Base-by-base conservation (phyloP, 2,888 invertebrate genomes). In the Andrena minutula region DNA sequence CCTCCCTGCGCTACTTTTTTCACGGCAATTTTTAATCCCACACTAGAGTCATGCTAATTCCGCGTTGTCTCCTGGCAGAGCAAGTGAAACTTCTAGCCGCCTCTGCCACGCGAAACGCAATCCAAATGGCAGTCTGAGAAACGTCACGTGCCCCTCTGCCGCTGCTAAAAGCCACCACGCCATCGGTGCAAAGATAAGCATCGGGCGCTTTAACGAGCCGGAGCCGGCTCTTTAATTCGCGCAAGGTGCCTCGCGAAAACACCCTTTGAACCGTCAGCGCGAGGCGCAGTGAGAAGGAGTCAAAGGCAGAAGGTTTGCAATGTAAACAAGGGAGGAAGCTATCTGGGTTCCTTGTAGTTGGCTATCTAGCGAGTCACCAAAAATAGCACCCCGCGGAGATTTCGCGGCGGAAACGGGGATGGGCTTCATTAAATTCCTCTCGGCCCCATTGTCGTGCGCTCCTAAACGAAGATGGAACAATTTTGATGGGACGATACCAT, bases 401-500 rank as follows among this genome's bases (percentile, higher is more conserved):
- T 49, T 23, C 7, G 16, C 32, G 28, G 6, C 56, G 60, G 70
- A 70, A 61, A 41, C 60, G 5, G 26, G 16, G 12, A 66, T 10
- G 20, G 60, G 10, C 4, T 10, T 16, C n/a, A 8, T 47, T 20
- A 66, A 66, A 66, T 49, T 58, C 56, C 58, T 32, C 51, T 32
- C 32, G 3, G 3, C 32, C n/a, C 65, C n/a, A 47, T 65, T 47
- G 65, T 65, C 65, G 73, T 16, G 32, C 56, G 30, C 10, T 12
- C 30, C 53, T n/a, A 35, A 41, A 47, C 68, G 53, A 58, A 76
- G 79, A 79, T 35, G 77, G 70, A 23, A 77, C 69, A 70, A 65
- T 79, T 65, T 79, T 79, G 79, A 79, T 70, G 32, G 58, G 53
- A 78, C 71, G 79, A 71, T 70, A 65, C 58, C 41, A 53, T 60